A percentile compares a stretch with the other conserved stretches of the same genome.
phyloP scores from a whole-genome alignment of 2,113 vertebrate genomes.

The Jacana jacana region DNA sequence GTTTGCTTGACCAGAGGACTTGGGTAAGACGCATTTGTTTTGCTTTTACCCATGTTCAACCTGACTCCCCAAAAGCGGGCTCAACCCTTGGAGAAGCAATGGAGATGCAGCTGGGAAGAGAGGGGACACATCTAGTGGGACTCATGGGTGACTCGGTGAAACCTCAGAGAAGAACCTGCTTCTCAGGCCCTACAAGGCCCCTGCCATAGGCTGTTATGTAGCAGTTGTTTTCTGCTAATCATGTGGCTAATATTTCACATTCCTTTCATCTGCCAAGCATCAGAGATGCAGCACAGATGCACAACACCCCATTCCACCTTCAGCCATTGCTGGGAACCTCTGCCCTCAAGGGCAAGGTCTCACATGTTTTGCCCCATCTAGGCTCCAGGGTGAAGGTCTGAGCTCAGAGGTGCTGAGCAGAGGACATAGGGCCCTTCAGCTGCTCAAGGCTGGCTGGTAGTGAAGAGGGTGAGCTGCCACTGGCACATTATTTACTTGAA shows the following conservation, averaged over 20 bases:
- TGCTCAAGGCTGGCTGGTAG: not conserved
- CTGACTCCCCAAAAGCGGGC: not conserved
- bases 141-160: not conserved
- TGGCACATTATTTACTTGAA: not conserved
- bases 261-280: not conserved
- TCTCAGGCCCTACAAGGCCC: not conserved
- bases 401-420: not conserved
- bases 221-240: not conserved
- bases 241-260: too few relatives aligned
- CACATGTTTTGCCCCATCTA: not conserved
- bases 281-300: not conserved
- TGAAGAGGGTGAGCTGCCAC: not conserved
- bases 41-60: not conserved
- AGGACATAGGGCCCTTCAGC: not conserved
- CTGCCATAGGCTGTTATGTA: not conserved
- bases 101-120: fast-evolving
- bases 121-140: fast-evolving
- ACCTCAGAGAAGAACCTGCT: not conserved
- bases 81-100: not conserved
- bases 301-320: not conserved
- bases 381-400: not conserved
- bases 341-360: not conserved
- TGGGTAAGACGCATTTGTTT: not conserved
- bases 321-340: not conserved
- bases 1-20: not conserved